phyloP scores from a whole-genome alignment of 2,113 vertebrate genomes.

The Phalacrocorax brasilianus region DNA sequence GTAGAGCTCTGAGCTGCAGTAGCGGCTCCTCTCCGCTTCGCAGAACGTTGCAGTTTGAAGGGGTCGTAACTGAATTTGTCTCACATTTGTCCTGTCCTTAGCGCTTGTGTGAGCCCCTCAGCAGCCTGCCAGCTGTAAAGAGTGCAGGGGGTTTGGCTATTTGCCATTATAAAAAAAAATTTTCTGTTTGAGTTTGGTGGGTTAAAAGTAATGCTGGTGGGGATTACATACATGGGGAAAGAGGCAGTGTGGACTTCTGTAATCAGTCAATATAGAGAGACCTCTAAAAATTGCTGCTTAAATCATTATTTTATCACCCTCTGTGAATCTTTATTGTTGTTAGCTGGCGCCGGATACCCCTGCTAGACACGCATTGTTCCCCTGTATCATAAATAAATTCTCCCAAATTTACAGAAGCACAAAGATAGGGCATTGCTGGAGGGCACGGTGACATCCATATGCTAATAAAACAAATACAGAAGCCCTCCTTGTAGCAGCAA shows the following conservation, averaged over 20 bases:
- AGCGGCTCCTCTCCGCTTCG: neutral
- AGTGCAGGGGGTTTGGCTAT: neutral
- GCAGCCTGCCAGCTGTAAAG: neutral
- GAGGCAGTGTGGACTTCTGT: neutral
- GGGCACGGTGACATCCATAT: slow-evolving; percentile 62
- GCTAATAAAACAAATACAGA: slow-evolving; percentile 33
- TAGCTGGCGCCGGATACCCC: slow-evolving; percentile 53
- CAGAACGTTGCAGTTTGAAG: neutral
- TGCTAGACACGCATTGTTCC: slow-evolving; percentile 62
- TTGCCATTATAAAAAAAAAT: neutral
- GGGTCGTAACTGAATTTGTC: neutral
- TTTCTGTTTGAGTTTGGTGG: neutral
- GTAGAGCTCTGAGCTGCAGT: neutral
- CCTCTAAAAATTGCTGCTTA: slow-evolving; percentile 35
- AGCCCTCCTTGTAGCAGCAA: neutral
- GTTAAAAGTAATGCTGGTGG: neutral
- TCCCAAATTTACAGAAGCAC: slow-evolving; percentile 32
- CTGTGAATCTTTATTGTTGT: slow-evolving; percentile 59
- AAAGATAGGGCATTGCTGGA: slow-evolving; percentile 43
- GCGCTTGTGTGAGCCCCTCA: neutral
- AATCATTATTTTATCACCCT: slow-evolving; percentile 38
- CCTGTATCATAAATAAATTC: slow-evolving; percentile 52
- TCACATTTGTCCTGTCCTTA: too few relatives aligned
- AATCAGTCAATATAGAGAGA: slow-evolving; percentile 27
- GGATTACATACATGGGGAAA: neutral